Base-by-base conservation (phyloP, 2,113 vertebrate genomes). In the Ia io region DNA sequence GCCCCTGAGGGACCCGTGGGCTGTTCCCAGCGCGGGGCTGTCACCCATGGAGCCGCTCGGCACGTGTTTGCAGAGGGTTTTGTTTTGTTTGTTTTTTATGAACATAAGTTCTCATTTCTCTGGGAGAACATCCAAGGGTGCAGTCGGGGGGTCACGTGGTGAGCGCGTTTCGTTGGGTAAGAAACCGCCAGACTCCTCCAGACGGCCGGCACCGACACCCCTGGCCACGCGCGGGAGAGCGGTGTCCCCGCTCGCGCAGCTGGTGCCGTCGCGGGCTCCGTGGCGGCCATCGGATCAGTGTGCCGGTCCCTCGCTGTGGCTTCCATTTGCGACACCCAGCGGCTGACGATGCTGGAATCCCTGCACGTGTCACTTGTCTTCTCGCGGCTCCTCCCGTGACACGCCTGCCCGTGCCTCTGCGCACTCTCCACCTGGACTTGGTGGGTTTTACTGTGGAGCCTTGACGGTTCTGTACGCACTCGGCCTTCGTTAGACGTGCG, bases 51-150 rank as follows among this genome's bases (percentile, higher is more conserved):
- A 83, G 22, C n/a, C 56, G 51, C 73, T 67, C 23, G 12, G 74
- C 86, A 47, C 22, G 10, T 40, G 76, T 84, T 40, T 71, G 23
- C 20, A 69, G 40, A 78, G 44, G 16, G 12, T 28, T n/a, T 28
- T n/a, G 4, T 63, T 30, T 37, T 37, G 37, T 37, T 37, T 37
- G 37, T 3, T 37, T 3, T 37, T 71, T 7, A 6, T 59, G 37
- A 51, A 71, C 73, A 1, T 69, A 53, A 86, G 78, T 69, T 93
- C 82, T 89, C 59, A 13, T 44, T 88, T 93, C 84, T 85, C 51
- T 13, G 53, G 77, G 86, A 76, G n/a, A 44, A 69, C 20, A 23
- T 67, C 70, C 59, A 76, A 47, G 61, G 56, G 30, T 2, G 0
- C 2, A 28, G 73, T 61, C 51, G 25, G 78, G 22, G 90, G 63